These are phyloP conservation scores for Anser brachyrhynchus DNA, from an alignment of 2,113 vertebrate species.

Conservation along the genomic window DNA sequence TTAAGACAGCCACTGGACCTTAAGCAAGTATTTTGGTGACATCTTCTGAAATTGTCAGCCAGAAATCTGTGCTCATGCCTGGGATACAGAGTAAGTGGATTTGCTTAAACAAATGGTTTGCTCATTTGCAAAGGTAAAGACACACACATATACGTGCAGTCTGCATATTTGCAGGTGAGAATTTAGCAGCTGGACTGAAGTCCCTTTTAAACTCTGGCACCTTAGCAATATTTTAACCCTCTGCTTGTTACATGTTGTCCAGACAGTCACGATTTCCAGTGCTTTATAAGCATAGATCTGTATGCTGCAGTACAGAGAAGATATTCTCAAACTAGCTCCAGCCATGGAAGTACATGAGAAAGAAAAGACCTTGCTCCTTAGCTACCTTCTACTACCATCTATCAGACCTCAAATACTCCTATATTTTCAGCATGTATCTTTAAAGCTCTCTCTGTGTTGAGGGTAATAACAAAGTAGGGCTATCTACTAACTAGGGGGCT, in stretches of 20 bases:
- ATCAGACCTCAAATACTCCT: background rate
- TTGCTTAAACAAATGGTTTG: background rate
- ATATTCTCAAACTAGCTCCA: background rate
- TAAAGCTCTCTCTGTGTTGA: background rate
- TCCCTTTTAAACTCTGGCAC: background rate
- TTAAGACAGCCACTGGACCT: background rate
- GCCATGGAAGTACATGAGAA: background rate
- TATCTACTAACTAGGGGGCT: background rate
- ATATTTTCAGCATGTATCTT: background rate
- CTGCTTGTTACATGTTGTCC: background rate
- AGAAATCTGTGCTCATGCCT: background rate
- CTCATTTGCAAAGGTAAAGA: background rate
- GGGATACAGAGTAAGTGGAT: background rate
- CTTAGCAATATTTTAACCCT: background rate
- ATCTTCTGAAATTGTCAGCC: background rate
- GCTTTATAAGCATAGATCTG: background rate
- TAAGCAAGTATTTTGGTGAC: background rate
- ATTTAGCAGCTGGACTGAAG: background rate
- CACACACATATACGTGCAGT: accelerated
- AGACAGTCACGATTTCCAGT: background rate
- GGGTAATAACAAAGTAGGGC: background rate
- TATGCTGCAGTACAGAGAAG: background rate
- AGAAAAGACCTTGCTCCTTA: background rate
- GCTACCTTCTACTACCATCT: background rate
- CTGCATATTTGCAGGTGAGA: background rate